Evolutionary conservation across 2,113 vertebrate species (phyloP), one percentile per base, ranked within the genome.

Genomic region (Pristiophorus japonicus): DNA sequence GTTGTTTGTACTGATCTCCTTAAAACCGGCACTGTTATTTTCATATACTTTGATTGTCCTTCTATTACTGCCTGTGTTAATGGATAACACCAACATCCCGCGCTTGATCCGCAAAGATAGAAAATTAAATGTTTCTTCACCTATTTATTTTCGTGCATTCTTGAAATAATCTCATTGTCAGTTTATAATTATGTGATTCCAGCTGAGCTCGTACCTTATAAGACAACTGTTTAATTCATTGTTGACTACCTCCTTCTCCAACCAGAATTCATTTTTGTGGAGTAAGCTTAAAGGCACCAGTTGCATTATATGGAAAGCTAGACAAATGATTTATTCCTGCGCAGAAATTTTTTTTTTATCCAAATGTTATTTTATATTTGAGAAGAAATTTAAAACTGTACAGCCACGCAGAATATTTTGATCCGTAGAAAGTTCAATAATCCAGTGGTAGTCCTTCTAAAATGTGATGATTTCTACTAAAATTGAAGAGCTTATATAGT

Each of bases 291-390:
- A 70, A 30, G 70, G 0, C 70, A 73, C 30, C 70, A 73, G 30
- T 30, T 73, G 70, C 70, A 73, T 34, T 10, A 73, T 34, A 30
- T 27, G 70, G 30, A 73, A 73, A 34, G 70, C 70, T 73, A 73
- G 70, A 73, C 70, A 73, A 73, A 73, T 73, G 14, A 91, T 62
- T 91, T 62, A 63, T 91, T 91, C 12, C 51, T 62, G 51, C 8
- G 14, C 34, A 91, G 88, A 16, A 91, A 91, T 20, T 38, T n/a
- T 38, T 62, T 91, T 38, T 20, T 38, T 91, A 55, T 63, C 34
- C 88, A 91, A 91, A n/a, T 91, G 34, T n/a, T n/a, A 20, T n/a
- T n/a, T 90, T 90, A 90, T 55, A 90, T 59, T 91, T 62, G 14
- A 34, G 30, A 91, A 91, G 34, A 20, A 91, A 22, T 2, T 59